Evolutionary conservation across 2,113 vertebrate species (phyloP).

Genomic region (Leiothrix lutea): DNA sequence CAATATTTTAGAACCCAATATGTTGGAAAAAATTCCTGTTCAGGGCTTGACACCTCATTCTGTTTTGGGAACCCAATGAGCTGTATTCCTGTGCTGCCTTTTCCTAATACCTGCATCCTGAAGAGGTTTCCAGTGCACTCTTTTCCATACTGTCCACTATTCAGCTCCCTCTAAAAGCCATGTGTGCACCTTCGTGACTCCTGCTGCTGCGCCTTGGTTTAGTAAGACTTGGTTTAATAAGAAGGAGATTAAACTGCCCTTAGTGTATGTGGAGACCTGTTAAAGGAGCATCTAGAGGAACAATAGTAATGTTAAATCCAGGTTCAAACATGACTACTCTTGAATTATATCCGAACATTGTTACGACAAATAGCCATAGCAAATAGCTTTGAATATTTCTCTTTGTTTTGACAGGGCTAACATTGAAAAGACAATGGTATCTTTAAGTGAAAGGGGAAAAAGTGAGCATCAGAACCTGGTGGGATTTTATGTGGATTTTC

Average conservation of each 20-base stretch:
- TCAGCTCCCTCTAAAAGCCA: background rate
- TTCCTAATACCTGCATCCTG: background rate
- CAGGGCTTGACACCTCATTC: background rate
- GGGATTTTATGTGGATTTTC: background rate
- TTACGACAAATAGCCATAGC: background rate
- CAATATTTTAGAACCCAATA: background rate
- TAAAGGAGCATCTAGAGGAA: background rate
- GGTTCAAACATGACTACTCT: background rate
- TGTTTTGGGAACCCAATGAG: background rate
- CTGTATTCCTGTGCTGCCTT: background rate
- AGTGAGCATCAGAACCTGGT: background rate
- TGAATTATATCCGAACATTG: background rate
- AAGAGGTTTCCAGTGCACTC: background rate
- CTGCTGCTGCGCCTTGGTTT: background rate
- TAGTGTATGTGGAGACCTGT: background rate
- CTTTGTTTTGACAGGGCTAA: background rate
- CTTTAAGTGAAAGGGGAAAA: background rate
- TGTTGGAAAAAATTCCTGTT: background rate
- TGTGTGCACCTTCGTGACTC: background rate
- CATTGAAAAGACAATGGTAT: background rate
- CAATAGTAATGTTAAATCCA: background rate
- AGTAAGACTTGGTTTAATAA: background rate
- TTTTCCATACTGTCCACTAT: background rate
- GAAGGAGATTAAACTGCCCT: background rate
- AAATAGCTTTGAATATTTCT: background rate